These are phyloP conservation scores for Laticauda colubrina DNA, from an alignment of 2,113 vertebrate species.

Conservation along the genomic window DNA sequence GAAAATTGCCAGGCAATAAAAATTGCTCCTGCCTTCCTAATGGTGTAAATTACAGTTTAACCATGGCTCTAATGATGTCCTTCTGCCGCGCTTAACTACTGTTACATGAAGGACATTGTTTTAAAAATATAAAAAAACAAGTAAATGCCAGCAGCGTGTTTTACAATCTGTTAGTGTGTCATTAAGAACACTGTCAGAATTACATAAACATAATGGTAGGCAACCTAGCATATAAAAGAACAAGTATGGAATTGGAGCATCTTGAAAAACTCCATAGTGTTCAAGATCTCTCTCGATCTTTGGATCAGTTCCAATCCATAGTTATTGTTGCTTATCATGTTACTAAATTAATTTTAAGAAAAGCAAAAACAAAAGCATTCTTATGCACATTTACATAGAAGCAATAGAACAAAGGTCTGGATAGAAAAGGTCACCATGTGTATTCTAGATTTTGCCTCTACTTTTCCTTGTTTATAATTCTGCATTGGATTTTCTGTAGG, in stretches of 20 bases:
- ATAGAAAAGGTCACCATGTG: not conserved
- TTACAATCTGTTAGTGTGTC: constrained; percentile 99
- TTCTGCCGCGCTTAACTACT: constrained; percentile 99
- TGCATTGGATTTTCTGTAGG: not conserved
- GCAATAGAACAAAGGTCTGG: not conserved
- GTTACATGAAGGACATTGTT: constrained; percentile 99
- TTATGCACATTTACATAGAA: not conserved
- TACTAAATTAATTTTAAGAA: constrained; percentile 15
- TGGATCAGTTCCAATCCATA: constrained; percentile 52
- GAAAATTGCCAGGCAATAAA: constrained; percentile 99
- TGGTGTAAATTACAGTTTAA: constrained; percentile 99
- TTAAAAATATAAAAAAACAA: constrained; percentile 93
- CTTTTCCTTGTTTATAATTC: not conserved
- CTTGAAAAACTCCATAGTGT: constrained; percentile 69
- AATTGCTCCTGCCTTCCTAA: constrained; percentile 99
- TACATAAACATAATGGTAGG: constrained; percentile 85
- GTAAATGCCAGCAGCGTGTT: constrained; percentile 91
- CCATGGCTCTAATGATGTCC: constrained; percentile 99
- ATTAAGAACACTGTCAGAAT: constrained; percentile 97
- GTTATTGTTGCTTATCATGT: constrained; percentile 45
- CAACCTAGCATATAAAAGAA: constrained; percentile 78
- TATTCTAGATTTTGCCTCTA: not conserved
- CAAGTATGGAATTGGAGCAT: constrained; percentile 62
- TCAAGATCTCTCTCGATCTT: constrained; percentile 59
- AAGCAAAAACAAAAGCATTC: not conserved